Evolutionary conservation across 2,888 invertebrate species (phyloP).

Genomic region (Yponomeuta evonymella): DNA sequence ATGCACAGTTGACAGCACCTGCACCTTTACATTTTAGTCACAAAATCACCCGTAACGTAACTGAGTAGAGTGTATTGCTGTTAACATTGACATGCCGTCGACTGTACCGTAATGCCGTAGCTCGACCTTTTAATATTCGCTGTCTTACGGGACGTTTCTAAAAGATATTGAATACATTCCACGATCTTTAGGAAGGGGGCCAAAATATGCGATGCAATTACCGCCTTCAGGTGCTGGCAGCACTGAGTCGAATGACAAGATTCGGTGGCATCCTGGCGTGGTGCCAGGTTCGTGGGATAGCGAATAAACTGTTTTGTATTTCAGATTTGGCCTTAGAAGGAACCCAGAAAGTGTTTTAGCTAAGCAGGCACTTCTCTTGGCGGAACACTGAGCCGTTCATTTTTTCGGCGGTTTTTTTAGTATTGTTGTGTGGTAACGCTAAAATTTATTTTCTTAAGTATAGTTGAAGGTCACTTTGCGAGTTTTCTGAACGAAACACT

Average conservation of each 20-base stretch:
- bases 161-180: conserved; percentile 16
- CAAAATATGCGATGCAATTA: conserved; percentile 42
- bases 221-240: conserved; percentile 39
- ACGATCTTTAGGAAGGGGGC: conserved; percentile 22
- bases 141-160: background rate
- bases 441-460: background rate
- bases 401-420: background rate
- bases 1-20: no score
- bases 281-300: conserved; percentile 8
- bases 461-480: background rate
- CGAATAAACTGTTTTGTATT: conserved; percentile 20
- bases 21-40: no score
- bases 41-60: no score
- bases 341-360: background rate
- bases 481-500: background rate
- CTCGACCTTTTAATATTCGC: background rate
- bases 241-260: conserved; percentile 14
- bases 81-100: no score
- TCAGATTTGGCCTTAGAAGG: conserved; percentile 11
- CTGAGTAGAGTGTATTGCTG: no score
- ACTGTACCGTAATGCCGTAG: no score
- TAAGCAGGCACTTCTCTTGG: background rate
- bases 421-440: background rate
- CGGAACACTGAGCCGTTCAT: background rate
- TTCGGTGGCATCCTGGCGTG: conserved; percentile 18